Evolutionary conservation across 2,797 vertebrate genomes (phyloP), one percentile per base, ranked within the genome.

Genomic region (Zalophus californianus): DNA sequence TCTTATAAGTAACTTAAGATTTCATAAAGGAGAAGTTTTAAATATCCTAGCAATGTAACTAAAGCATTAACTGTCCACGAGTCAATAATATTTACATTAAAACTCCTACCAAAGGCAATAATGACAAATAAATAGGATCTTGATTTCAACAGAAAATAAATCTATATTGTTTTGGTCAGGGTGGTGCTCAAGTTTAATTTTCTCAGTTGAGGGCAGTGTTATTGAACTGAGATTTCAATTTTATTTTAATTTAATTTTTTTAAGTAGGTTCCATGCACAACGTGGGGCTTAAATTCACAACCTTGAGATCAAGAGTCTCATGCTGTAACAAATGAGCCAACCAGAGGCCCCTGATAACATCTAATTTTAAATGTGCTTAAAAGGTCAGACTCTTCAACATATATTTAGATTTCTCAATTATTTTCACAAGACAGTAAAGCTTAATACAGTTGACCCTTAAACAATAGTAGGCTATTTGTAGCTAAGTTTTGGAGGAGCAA

Each of bases 11-110:
- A 93, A 66, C 44, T 66, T 66, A 89, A 90, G 48, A 41, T 58
- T 95, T 90, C 84, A 86, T 91, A 92, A 96, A 58, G 78, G 38
- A 70, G 52, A 91, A 38, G 16, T 78, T 94, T 96, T 23, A 96
- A 91, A 91, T 77, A 96, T 4, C 52, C 5, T 60, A 93, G 27
- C 62, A 91, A 72, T 56, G 95, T 68, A 89, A n/a, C 54, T 77
- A 94, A 86, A 60, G 11, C 14, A 86, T 32, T 86, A 82, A 44
- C n/a, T 72, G 50, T 58, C 66, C 38, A 27, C 29, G 38, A 90
- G 14, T 27, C 77, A 91, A 75, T 75, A 52, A 92, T 52, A 91
- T 80, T 48, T 70, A 52, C 38, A 92, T 78, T 14, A 83, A 90
- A 96, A 90, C 66, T 79, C 66, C 62, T 64, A 91, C 48, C 27